Evolutionary conservation across 2,113 vertebrate genomes (phyloP).

Genomic region (human): GRCh38 chr7:89457501-89458000

Average conservation of each 20-base stretch:
- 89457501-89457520: background rate
- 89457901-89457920: background rate
- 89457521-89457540: background rate
- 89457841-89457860: background rate
- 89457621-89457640: background rate
- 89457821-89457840: background rate
- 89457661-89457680: background rate
- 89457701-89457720: background rate
- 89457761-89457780: background rate
- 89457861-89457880: background rate
- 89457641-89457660: background rate
- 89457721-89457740: background rate
- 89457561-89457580: background rate
- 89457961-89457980: background rate
- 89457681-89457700: background rate
- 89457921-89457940: background rate
- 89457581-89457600: background rate
- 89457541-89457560: background rate
- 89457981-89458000: background rate
- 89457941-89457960: background rate
- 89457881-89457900: background rate
- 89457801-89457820: background rate
- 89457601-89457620: background rate
- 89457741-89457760: background rate
- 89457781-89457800: background rate